Conservation (phyloP, 92 coral and sea anemone genomes). For the Phenganax subtilis region DNA sequence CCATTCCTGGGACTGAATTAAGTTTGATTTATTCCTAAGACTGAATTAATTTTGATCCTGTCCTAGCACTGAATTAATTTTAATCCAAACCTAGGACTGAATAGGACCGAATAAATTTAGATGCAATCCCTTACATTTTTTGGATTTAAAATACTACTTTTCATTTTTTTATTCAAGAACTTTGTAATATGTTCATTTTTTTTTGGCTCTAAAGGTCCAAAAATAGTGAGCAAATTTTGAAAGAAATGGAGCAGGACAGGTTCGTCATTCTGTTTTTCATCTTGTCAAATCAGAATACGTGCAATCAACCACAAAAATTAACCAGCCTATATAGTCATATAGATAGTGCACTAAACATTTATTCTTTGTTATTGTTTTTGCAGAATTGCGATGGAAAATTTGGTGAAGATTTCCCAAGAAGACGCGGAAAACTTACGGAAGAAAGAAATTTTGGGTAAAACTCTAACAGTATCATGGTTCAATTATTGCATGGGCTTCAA, state of each 20-base stretch:
- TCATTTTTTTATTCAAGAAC: background rate
- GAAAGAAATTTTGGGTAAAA: conserved; percentile 77
- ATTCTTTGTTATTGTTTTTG: background rate
- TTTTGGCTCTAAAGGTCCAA: conserved; percentile 55
- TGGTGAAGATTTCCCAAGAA: conserved; percentile 73
- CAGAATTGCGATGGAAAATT: conserved; percentile 72
- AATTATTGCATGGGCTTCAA: background rate
- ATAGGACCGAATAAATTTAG: too few species aligned
- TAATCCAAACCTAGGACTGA: too few species aligned
- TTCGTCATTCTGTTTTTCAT: conserved; percentile 14
- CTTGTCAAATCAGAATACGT: background rate
- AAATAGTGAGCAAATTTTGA: conserved; percentile 72
- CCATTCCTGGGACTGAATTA: too few species aligned
- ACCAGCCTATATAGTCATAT: too few species aligned
- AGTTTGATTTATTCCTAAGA: too few species aligned
- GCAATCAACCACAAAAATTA: background rate
- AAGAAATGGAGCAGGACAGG: conserved; percentile 86
- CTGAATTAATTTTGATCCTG: too few species aligned
- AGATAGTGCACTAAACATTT: too few species aligned
- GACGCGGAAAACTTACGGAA: conserved; percentile 71
- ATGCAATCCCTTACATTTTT: too few species aligned
- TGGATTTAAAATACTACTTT: too few species aligned
- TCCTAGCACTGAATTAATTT: too few species aligned
- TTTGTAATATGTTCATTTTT: background rate
- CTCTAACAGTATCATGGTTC: background rate